A percentile compares a stretch with the other conserved stretches of the same genome.
Evolutionary conservation across 2,888 invertebrate species (phyloP).

Genomic region (Ennomos erosarius): DNA sequence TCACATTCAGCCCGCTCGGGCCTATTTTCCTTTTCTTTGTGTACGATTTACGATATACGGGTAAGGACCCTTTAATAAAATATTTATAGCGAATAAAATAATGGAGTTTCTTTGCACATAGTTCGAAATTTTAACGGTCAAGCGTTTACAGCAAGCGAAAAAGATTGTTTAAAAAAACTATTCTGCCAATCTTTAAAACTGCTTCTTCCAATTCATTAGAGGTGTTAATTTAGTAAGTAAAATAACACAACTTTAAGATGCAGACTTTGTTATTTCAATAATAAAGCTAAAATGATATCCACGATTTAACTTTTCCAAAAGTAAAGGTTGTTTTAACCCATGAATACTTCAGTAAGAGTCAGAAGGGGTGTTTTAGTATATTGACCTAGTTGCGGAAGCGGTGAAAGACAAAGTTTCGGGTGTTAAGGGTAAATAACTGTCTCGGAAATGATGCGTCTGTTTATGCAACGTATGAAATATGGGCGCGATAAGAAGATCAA

Average conservation of each 20-base stretch:
- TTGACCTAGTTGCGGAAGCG: slow-evolving; percentile 22
- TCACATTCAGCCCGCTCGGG: slow-evolving; percentile 55
- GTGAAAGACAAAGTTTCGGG: slow-evolving; percentile 29
- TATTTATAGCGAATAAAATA: slow-evolving; percentile 49
- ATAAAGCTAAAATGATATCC: background rate
- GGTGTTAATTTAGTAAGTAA: no score
- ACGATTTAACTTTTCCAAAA: slow-evolving; percentile 8
- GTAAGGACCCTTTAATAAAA: slow-evolving; percentile 53
- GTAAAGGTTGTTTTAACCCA: slow-evolving; percentile 16
- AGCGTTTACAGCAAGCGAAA: background rate
- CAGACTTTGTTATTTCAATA: no score
- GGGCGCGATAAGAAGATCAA: background rate
- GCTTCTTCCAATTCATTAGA: no score
- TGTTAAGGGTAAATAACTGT: slow-evolving; percentile 29
- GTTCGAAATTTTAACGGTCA: slow-evolving; percentile 9
- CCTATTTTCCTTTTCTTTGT: slow-evolving; percentile 58
- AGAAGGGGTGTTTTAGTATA: slow-evolving; percentile 23
- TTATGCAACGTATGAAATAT: slow-evolving; percentile 21
- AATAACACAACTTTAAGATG: no score
- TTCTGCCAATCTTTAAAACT: no score
- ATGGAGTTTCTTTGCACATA: slow-evolving; percentile 18
- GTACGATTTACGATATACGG: slow-evolving; percentile 55
- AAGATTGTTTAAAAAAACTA: no score
- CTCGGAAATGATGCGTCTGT: slow-evolving; percentile 19
- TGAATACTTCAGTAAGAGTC: slow-evolving; percentile 20